A percentile compares a stretch with the other conserved stretches of the same genome.
phyloP scores from a whole-genome alignment of 2,797 vertebrate genomes.

The Betta splendens region DNA sequence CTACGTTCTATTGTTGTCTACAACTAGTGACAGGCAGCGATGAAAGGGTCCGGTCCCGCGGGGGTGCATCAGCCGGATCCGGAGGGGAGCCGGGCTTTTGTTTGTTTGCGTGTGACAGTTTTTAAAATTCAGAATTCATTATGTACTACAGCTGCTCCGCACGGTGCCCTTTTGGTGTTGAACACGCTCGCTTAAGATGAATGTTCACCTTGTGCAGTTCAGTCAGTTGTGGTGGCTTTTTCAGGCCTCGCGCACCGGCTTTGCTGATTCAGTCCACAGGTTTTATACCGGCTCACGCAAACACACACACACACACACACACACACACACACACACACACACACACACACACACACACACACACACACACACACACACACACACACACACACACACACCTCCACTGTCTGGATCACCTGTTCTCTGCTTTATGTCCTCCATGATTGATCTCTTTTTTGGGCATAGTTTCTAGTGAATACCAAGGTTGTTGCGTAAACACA shows the following conservation, averaged over 20 bases:
- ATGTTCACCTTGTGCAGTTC: conserved; percentile 60
- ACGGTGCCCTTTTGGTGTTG: conserved; percentile 58
- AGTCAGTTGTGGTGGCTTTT: conserved; percentile 49
- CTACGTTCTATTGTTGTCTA: conserved; percentile 44
- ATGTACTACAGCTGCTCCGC: conserved; percentile 32
- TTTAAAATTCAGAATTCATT: conserved; percentile 36
- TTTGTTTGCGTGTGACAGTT: conserved; percentile 45
- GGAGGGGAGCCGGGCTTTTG: conserved; percentile 17
- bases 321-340: conserved; percentile 17
- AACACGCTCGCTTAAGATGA: conserved; percentile 52
- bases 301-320: neutral
- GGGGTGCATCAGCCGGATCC: conserved; percentile 13
- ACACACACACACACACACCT: conserved; percentile 8
- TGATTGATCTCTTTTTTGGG: conserved; percentile 25
- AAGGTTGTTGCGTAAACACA: neutral
- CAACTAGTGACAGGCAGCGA: conserved; percentile 37
- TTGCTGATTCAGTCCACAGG: conserved; percentile 49
- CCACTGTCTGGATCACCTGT: conserved; percentile 25
- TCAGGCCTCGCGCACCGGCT: conserved; percentile 30
- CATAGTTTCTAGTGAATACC: conserved; percentile 11
- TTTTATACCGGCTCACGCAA: conserved; percentile 34
- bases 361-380: conserved; percentile 4
- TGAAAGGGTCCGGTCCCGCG: conserved; percentile 9
- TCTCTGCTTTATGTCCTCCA: conserved; percentile 21
- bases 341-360: neutral